Base-by-base conservation (phyloP, 1,140 invertebrate genomes). In the Brachionus sp. region DNA sequence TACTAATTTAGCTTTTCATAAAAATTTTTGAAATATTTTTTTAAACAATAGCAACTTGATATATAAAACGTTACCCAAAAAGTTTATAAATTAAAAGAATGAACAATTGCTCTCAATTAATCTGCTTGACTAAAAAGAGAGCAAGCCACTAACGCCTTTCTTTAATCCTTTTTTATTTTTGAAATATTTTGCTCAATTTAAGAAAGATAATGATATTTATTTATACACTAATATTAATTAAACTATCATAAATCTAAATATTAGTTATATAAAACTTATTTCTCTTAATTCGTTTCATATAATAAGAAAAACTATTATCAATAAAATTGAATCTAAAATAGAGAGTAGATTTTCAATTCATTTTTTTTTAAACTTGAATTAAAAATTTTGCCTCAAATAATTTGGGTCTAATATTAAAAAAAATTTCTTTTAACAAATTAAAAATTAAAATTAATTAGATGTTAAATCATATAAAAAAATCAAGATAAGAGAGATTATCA, bases 71-170 rank as follows among this genome's bases (percentile, higher is more conserved):
- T 23, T 57, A 57, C n/a, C 16, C 5, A 57, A 19, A 57, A 57
- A 57, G 50, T 57, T n/a, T 57, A 57, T 57, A 57, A 57, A 57
- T 57, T 57, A 57, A 57, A 57, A n/a, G 50, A 57, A 57, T 57
- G 50, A 57, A 57, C 50, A 57, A 57, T 57, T 57, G 50, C 16
- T 57, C 50, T 19, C 16, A 68, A 35, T 68, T 35, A 37, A 68
- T 13, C 35, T n/a, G 33, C 25, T 35, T 35, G 35, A 68, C 35
- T 35, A 68, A 68, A 68, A 68, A 33, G 64, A 68, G 12, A 68
- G 25, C 64, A 68, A 68, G 64, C 35, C 35, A 35, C 64, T 68
- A 68, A 68, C 35, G 25, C 35, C 64, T 68, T 68, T 68, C 35
- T 68, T 23, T 68, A 68, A 33, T 68, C 64, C 35, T 25, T 64